Evolutionary conservation across 37 sponge, comb jelly and placozoan species (phyloP), one percentile per base, ranked within the genome.

Genomic region (Hormiphora californensis): DNA sequence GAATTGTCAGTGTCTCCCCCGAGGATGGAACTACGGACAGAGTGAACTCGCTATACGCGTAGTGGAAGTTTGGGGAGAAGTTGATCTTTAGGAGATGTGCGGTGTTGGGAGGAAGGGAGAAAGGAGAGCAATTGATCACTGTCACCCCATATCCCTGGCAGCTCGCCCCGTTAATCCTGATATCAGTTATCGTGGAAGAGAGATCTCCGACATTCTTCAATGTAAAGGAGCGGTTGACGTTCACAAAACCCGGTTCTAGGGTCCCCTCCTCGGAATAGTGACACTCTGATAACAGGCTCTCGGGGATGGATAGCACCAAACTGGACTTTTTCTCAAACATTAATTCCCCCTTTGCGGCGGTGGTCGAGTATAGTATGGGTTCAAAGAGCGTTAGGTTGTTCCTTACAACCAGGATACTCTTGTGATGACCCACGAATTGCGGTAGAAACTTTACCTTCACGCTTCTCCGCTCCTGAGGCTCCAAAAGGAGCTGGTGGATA

Each of bases 301-400:
- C 81, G 46, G 40, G 81, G 12, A 73, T 40, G 44, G 19, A 43
- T 3, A 73, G 81, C 4, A 22, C 17, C 19, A 73, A 33, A 4
- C 21, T n/a, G 28, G 40, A 19, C 44, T 40, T 73, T 7, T 73
- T 73, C 27, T 73, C 81, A 73, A 73, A 73, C 5, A 73, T 36
- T 3, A 73, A 46, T 28, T 73, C 81, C 9, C 81, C 81, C 25
- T 73, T 73, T 11, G 81, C 81, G 21, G 81, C 81, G 23, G 21
- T 33, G 23, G 81, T 46, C 19, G 46, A 32, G 46, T 43, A 73
- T 46, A 73, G 38, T 4, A 73, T 7, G 2, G 81, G 81, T 41
- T 73, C 81, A 33, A 73, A 73, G 2, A 73, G 81, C 7, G 81
- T 73, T 40, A 73, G 23, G 27, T 73, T 73, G 44, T 73, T 73